Evolutionary conservation across 2,113 vertebrate genomes (phyloP).

Genomic region (Apodemus sylvaticus): DNA sequence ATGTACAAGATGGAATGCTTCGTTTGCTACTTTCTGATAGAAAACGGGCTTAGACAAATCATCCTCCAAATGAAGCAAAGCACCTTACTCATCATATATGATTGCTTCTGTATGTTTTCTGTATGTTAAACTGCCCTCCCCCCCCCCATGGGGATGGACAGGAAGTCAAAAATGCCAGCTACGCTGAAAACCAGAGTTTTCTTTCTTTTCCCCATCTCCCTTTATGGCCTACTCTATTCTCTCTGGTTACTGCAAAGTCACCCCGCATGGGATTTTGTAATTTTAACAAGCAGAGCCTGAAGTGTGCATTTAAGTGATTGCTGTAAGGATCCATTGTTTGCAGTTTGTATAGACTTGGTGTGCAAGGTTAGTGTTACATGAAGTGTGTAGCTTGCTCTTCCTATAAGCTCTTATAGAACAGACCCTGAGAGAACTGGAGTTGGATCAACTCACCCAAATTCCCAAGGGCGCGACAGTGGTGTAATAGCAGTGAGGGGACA

Average conservation of each 20-base stretch:
- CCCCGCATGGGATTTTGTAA: not conserved
- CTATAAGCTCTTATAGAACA: not conserved
- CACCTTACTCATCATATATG: not conserved
- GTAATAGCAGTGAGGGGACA: no score
- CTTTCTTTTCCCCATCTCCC: not conserved
- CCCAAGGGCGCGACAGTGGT: not conserved
- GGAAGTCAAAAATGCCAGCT: not conserved
- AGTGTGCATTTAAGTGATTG: not conserved
- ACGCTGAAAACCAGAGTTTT: not conserved
- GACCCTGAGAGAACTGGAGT: not conserved
- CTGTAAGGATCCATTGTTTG: not conserved
- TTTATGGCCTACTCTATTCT: not conserved
- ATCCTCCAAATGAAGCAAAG: not conserved
- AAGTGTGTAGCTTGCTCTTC: not conserved
- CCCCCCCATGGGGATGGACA: not conserved
- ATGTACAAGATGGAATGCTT: not conserved
- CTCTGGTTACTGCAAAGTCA: not conserved
- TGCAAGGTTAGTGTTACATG: not conserved
- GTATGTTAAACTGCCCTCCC: not conserved
- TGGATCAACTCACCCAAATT: not conserved
- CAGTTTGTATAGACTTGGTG: not conserved
- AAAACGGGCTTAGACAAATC: not conserved
- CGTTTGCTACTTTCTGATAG: not conserved
- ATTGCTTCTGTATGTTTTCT: not conserved
- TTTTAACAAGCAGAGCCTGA: not conserved